phyloP scores from a whole-genome alignment of 2,888 invertebrate species.

The Meiosimyza platycephala region DNA sequence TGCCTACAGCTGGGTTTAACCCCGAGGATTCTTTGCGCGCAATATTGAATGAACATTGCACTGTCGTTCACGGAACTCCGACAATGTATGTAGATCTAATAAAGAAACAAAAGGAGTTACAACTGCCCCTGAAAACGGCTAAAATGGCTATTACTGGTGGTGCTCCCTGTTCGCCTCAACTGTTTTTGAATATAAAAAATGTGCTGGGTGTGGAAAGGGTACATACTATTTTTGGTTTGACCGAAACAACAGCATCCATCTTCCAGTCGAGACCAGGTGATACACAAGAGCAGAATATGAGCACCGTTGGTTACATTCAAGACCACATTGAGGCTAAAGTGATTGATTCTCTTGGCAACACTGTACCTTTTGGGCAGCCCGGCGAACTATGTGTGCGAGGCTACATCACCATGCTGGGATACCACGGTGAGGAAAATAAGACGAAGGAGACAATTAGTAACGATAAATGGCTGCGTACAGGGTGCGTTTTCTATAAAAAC shows the following conservation, averaged over 20 bases:
- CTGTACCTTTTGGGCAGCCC: conserved; percentile 75
- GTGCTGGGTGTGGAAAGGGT: conserved; percentile 68
- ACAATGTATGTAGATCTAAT: conserved; percentile 88
- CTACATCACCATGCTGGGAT: conserved; percentile 78
- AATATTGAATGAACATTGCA: conserved; percentile 78
- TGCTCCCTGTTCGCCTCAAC: conserved; percentile 75
- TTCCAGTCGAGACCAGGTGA: conserved; percentile 71
- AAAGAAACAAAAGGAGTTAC: conserved; percentile 67
- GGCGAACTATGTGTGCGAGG: conserved; percentile 82
- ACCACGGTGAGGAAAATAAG: conserved; percentile 78
- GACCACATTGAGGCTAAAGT: conserved; percentile 73
- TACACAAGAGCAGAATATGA: conserved; percentile 63
- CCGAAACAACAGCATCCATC: conserved; percentile 70
- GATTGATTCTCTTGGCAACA: conserved; percentile 71
- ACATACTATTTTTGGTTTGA: conserved; percentile 72
- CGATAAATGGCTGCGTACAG: conserved; percentile 82
- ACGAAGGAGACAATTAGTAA: conserved; percentile 75
- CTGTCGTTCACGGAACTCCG: conserved; percentile 80
- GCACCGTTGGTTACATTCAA: conserved; percentile 70
- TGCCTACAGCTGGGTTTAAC: conserved; percentile 73
- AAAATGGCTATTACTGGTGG: conserved; percentile 78
- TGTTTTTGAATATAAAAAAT: conserved; percentile 70
- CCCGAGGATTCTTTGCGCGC: conserved; percentile 74
- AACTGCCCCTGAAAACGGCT: conserved; percentile 67
- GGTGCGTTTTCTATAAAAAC: conserved; percentile 65